Conservation (phyloP, 2,797 vertebrate species). For the Ficedula albicollis region DNA sequence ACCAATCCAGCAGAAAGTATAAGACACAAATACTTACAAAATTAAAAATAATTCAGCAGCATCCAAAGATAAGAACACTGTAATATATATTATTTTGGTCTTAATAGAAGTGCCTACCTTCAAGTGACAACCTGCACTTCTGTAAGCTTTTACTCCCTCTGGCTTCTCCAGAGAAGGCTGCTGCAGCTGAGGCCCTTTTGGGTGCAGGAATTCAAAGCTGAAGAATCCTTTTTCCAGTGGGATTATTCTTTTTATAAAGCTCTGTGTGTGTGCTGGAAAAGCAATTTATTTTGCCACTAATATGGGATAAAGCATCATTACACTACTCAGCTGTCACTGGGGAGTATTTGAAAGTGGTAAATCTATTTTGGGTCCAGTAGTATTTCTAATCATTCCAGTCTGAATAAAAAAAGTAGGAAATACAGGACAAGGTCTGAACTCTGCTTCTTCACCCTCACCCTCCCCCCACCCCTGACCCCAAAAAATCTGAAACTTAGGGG, state of each 20-base stretch:
- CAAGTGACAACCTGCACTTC: neutral
- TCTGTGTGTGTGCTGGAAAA: neutral
- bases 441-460: rapidly evolving
- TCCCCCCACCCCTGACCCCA: rapidly evolving
- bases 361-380: neutral
- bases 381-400: neutral
- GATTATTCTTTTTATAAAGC: constrained; percentile 19
- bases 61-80: neutral
- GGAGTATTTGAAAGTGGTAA: neutral
- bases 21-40: neutral
- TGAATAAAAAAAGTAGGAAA: neutral
- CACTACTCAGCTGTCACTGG: neutral
- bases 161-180: neutral
- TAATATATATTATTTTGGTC: neutral
- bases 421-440: neutral
- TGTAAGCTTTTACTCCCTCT: neutral
- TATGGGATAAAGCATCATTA: neutral
- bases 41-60: neutral
- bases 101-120: neutral
- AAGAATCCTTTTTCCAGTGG: constrained; percentile 3
- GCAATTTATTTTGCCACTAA: constrained; percentile 25
- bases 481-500: neutral
- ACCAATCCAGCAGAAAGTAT: neutral
- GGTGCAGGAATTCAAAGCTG: neutral
- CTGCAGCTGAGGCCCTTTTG: neutral